Base-by-base conservation (phyloP, 2,888 invertebrate species). In the Oithona nana region DNA sequence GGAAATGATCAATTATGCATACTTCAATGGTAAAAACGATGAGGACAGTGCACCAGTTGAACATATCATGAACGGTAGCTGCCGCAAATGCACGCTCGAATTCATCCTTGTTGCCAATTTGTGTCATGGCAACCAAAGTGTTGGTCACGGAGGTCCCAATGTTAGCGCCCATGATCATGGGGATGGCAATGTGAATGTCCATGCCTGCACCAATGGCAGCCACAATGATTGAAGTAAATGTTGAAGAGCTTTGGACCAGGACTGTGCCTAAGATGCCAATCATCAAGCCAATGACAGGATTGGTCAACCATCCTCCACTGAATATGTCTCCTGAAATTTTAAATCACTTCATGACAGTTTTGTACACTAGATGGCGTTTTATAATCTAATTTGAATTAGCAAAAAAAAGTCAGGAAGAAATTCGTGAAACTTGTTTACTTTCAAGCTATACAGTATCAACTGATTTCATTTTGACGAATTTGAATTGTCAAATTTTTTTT, bases 51-150 rank as follows among this genome's bases (percentile, higher is more conserved):
- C 78, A 69, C 74, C 77, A 76, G 68, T 79, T 79, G 71, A 77
- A 79, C 71, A 77, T 76, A 68, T 79, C 79, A 66, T 79, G 78
- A 1, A 79, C 72, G 16, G 77, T 77, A n/a, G 78, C 78, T 1
- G 76, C 78, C 2, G 77, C 75, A 66, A 78, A 78, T 1, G 78
- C 77, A 22, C 76, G 67, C 63, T 75, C 67, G 68, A 78, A 78
- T 66, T 75, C 72, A 24, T 73, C 68, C 13, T 73, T 66, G 64
- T 24, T 24, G 56, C 64, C 59, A 11, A 67, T 66, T 66, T 75
- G 74, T 0, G 71, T 72, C 61, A 77, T 68, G 4, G 75, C 72
- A 11, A 77, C 77, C 54, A 79, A 70, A 1, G 76, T 77, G 68
- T 77, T 78, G 51, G 78, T 78, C 22, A 78, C 73, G 2, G 77